Percentiles rank a stretch among this genome's conserved stretches.
These are phyloP conservation scores for Adelognathus sp. DNA, from an alignment of 2,888 invertebrate species.

Conservation along the genomic window DNA sequence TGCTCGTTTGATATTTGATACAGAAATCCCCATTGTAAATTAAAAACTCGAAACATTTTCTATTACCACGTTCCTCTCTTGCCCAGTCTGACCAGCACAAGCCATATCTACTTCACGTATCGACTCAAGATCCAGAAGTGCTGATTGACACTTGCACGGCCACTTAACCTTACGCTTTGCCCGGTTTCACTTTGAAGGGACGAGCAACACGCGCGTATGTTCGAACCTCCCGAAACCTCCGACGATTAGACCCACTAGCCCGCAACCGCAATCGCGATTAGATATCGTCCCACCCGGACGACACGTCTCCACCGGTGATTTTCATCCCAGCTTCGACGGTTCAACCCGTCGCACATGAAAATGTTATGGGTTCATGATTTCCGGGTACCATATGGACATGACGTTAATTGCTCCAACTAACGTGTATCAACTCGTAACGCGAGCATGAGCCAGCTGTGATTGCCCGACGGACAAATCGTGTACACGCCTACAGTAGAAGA, in stretches of 20 bases:
- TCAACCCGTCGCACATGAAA: background rate
- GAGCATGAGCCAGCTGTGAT: background rate
- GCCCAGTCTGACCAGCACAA: background rate
- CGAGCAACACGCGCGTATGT: background rate
- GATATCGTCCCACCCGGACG: background rate
- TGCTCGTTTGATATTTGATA: no score
- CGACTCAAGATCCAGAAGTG: background rate
- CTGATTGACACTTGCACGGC: background rate
- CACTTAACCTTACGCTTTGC: background rate
- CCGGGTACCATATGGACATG: background rate
- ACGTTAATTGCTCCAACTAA: slow-evolving; percentile 5
- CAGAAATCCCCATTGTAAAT: no score
- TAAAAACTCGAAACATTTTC: no score
- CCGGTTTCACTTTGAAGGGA: background rate
- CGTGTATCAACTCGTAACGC: slow-evolving; percentile 3
- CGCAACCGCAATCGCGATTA: slow-evolving; percentile 2
- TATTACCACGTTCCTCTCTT: no score
- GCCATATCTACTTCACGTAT: background rate
- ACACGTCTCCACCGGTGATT: background rate
- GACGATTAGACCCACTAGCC: slow-evolving; percentile 1
- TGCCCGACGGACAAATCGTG: background rate
- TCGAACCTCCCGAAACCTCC: background rate
- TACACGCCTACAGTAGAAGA: background rate
- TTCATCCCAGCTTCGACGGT: background rate
- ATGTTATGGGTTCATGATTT: slow-evolving; percentile 6